phyloP scores from a whole-genome alignment of 2,888 invertebrate species.

The Biston betularia region DNA sequence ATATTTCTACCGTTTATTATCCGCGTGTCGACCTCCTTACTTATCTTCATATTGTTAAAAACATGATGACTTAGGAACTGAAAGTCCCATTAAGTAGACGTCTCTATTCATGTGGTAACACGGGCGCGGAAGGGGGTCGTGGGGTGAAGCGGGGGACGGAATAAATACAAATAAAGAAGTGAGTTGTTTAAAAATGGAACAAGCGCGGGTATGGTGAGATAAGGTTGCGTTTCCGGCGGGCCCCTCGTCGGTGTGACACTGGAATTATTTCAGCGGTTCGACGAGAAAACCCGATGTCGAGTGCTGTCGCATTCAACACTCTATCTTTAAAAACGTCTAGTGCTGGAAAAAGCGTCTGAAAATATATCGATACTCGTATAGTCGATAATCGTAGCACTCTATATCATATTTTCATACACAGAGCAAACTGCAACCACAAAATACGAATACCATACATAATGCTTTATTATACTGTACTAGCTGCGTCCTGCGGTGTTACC shows the following conservation, averaged over 20 bases:
- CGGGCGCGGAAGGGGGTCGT: conserved; percentile 64
- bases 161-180: conserved; percentile 84
- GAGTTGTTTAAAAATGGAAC: conserved; percentile 86
- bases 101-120: conserved; percentile 83
- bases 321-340: conserved; percentile 82
- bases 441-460: too few relatives aligned
- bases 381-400: too few relatives aligned
- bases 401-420: too few relatives aligned
- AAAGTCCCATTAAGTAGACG: conserved; percentile 84
- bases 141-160: conserved; percentile 57
- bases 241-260: conserved; percentile 68
- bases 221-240: conserved; percentile 84
- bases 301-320: conserved; percentile 82
- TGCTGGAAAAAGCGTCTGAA: conserved; percentile 49
- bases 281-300: conserved; percentile 79
- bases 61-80: conserved; percentile 86
- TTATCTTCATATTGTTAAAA: conserved; percentile 83
- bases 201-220: conserved; percentile 82
- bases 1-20: conserved; percentile 83
- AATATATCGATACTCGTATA: conserved; percentile 2
- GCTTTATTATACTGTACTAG: too few relatives aligned
- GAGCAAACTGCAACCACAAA: too few relatives aligned
- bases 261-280: conserved; percentile 85
- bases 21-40: conserved; percentile 76
- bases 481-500: too few relatives aligned